Evolutionary conservation across 2,113 vertebrate genomes (phyloP), one percentile per base, ranked within the genome.

Genomic region (Callocephalon fimbriatum): DNA sequence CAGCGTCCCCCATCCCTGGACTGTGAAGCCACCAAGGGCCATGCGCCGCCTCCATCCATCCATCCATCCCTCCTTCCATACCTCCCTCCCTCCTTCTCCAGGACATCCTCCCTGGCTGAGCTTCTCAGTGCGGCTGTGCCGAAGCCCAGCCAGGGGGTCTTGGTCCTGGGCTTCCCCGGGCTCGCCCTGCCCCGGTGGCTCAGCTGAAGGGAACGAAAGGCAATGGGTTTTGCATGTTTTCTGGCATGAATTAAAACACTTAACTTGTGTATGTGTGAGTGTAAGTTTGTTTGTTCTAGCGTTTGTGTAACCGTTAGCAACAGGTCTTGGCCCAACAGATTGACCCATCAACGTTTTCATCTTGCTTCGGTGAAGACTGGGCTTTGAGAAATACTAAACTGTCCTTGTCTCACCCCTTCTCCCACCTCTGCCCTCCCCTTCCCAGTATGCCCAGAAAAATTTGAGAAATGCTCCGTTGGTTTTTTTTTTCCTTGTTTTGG

Each of bases 201-300:
- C 44, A 38, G 95, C 89, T 90, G 93, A 93, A 96, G 93, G 96
- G 93, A 96, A 86, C 0, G 54, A 96, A 97, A 97, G 97, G 97
- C 91, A 22, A 86, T 97, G 96, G 81, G 86, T 97, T 98, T 98
- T 98, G 97, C 98, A 98, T 98, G 98, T 98, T 98, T 98, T 97
- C 97, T 97, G 97, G 98, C 98, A 98, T 98, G 97, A 98, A 97
- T 97, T 97, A 97, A 97, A 98, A 98, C 97, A 98, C 97, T 98
- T 96, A 95, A 93, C 96, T 97, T 96, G 97, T 98, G 96, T 98
- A 63, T 96, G 95, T 98, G 98, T 96, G 97, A 97, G 97, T 97
- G 97, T 97, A 97, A 93, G 87, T 97, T 96, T 96, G 97, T 98
- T 98, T 97, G 98, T 98, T 97, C 97, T 98, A 93, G 97, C 97